phyloP scores from a whole-genome alignment of 2,797 vertebrate genomes.

The Acanthurus leucopareius region DNA sequence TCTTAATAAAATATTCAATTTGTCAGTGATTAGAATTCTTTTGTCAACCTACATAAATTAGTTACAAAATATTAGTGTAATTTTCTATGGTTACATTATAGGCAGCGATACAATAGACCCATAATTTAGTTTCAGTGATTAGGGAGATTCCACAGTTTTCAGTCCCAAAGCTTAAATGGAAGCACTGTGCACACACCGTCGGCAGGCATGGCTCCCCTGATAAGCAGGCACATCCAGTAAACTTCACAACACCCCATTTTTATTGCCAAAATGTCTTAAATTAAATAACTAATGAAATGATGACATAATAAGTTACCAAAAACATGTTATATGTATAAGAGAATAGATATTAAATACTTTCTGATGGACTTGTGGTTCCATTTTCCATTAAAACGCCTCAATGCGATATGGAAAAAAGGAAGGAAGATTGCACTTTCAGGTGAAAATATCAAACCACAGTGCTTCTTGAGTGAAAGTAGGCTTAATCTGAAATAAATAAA shows the following conservation, averaged over 20 bases:
- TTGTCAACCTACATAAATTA: slow-evolving; percentile 86
- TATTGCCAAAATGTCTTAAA: slow-evolving; percentile 87
- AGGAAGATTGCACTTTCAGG: slow-evolving; percentile 86
- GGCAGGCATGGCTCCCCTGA: slow-evolving; percentile 80
- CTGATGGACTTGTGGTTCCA: slow-evolving; percentile 77
- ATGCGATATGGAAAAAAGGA: slow-evolving; percentile 69
- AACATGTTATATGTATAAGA: slow-evolving; percentile 75
- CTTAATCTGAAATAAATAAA: slow-evolving; percentile 84
- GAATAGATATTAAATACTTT: slow-evolving; percentile 87
- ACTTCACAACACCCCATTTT: slow-evolving; percentile 80
- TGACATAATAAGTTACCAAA: slow-evolving; percentile 84
- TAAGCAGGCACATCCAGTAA: slow-evolving; percentile 86
- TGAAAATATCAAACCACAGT: slow-evolving; percentile 84
- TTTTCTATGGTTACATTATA: slow-evolving; percentile 85
- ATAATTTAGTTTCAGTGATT: slow-evolving; percentile 84
- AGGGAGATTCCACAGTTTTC: slow-evolving; percentile 84
- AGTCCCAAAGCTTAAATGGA: slow-evolving; percentile 78
- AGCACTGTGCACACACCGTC: slow-evolving; percentile 73
- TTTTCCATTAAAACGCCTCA: slow-evolving; percentile 72
- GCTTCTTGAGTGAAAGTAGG: slow-evolving; percentile 81
- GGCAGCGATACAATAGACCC: slow-evolving; percentile 80
- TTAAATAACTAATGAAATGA: slow-evolving; percentile 87
- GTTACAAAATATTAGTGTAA: slow-evolving; percentile 89
- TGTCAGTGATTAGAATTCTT: slow-evolving; percentile 89
- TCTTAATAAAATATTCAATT: slow-evolving; percentile 90